These are phyloP conservation scores for Calycopis cecrops DNA, from an alignment of 1,140 invertebrate species.

Conservation along the genomic window DNA sequence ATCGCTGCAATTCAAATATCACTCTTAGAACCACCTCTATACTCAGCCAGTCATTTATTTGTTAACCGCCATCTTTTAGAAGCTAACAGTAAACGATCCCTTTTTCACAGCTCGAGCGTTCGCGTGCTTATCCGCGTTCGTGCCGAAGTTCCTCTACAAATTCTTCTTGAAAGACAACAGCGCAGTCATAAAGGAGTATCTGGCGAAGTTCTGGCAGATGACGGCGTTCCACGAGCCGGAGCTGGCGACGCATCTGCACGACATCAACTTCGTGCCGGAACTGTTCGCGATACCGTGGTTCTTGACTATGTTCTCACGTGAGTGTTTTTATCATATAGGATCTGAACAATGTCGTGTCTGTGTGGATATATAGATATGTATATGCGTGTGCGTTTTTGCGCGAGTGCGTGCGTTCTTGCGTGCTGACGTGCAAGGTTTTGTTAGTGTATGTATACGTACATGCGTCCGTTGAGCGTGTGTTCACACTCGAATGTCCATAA, in stretches of 20 bases:
- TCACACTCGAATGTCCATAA: too few relatives aligned
- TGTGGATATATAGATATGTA: too few relatives aligned
- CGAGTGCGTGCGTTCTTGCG: too few relatives aligned
- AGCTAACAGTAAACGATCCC: background rate
- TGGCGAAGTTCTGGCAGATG: conserved; percentile 97
- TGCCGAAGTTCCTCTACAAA: conserved; percentile 96
- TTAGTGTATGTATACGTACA: too few relatives aligned
- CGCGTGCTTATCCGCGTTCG: conserved; percentile 94
- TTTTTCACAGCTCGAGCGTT: conserved; percentile 88
- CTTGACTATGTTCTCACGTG: conserved; percentile 99
- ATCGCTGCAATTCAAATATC: too few relatives aligned
- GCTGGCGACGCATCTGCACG: conserved; percentile 92
- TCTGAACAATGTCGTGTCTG: too few relatives aligned
- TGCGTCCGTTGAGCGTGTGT: too few relatives aligned
- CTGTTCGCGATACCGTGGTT: conserved; percentile 99
- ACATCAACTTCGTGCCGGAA: conserved; percentile 97
- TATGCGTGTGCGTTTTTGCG: too few relatives aligned
- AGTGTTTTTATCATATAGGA: conserved; percentile 67
- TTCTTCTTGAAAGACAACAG: conserved; percentile 99
- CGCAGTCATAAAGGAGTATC: conserved; percentile 96
- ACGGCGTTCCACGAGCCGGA: conserved; percentile 96
- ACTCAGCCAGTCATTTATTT: background rate
- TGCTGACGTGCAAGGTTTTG: too few relatives aligned
- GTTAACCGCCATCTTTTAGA: background rate
- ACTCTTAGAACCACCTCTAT: too few relatives aligned